Conservation (phyloP, 2,797 vertebrate species). For the Myotis planiceps region DNA sequence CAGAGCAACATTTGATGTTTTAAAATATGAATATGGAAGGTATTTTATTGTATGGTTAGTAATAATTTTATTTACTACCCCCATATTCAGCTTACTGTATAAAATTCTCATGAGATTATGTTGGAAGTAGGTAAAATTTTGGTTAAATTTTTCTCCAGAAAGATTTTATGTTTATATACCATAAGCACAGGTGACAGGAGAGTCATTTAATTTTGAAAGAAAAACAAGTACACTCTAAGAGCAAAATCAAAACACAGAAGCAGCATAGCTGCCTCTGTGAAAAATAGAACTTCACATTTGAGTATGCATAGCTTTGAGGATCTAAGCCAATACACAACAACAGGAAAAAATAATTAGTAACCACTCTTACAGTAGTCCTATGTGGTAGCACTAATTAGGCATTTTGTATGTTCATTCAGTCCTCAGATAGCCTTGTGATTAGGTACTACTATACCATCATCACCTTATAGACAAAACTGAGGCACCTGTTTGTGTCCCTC, state of each 20-base stretch:
- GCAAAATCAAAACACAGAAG: background rate
- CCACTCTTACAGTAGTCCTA: background rate
- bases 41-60: background rate
- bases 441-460: background rate
- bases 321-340: background rate
- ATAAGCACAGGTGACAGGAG: background rate
- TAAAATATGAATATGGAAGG: background rate
- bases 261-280: background rate
- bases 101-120: conserved; percentile 7
- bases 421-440: background rate
- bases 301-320: background rate
- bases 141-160: background rate
- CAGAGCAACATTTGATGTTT: background rate
- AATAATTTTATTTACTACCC: background rate
- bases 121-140: conserved; percentile 8
- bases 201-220: background rate
- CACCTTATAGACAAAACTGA: background rate
- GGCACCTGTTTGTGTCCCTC: background rate
- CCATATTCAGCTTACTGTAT: background rate
- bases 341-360: background rate
- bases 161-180: background rate
- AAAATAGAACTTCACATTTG: background rate
- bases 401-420: background rate
- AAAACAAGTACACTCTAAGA: background rate
- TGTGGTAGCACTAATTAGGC: background rate